These are phyloP conservation scores for Diarsia brunnea DNA, from an alignment of 2,888 invertebrate species.

Conservation along the genomic window DNA sequence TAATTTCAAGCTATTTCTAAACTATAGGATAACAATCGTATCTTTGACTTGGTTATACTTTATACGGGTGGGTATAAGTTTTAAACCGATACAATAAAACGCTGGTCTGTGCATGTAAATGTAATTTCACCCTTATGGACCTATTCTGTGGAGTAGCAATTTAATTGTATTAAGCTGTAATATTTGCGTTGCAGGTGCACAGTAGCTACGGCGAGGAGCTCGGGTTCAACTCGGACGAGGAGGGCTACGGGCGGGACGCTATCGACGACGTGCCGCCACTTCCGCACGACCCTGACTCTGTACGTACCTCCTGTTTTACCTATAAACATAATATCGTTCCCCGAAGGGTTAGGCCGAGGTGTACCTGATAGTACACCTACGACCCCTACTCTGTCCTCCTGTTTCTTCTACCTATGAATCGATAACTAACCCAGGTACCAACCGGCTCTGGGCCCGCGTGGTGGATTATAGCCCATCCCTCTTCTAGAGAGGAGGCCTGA, in stretches of 20 bases:
- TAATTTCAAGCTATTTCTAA: too few species aligned
- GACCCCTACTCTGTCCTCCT: too few species aligned
- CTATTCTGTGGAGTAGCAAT: background rate
- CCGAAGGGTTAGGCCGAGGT: too few species aligned
- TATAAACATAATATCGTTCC: background rate
- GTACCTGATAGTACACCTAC: too few species aligned
- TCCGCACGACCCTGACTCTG: constrained; percentile 80
- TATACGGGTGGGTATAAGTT: background rate
- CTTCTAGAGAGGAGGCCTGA: too few species aligned
- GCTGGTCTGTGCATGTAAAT: background rate
- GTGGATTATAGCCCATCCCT: too few species aligned
- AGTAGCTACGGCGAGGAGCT: constrained; percentile 98
- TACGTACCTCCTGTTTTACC: constrained; percentile 48
- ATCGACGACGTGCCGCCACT: constrained; percentile 82
- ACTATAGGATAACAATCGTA: too few species aligned
- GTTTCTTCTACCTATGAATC: too few species aligned
- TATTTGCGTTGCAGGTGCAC: constrained; percentile 92
- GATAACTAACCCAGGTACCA: too few species aligned
- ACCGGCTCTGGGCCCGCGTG: too few species aligned
- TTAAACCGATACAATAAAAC: background rate
- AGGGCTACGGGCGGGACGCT: constrained; percentile 93
- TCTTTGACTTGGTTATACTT: too few species aligned
- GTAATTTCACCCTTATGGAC: background rate
- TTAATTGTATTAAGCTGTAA: background rate
- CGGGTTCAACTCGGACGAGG: constrained; percentile 98